phyloP scores from a whole-genome alignment of 2,888 invertebrate species.

The Polydrusus cervinus region DNA sequence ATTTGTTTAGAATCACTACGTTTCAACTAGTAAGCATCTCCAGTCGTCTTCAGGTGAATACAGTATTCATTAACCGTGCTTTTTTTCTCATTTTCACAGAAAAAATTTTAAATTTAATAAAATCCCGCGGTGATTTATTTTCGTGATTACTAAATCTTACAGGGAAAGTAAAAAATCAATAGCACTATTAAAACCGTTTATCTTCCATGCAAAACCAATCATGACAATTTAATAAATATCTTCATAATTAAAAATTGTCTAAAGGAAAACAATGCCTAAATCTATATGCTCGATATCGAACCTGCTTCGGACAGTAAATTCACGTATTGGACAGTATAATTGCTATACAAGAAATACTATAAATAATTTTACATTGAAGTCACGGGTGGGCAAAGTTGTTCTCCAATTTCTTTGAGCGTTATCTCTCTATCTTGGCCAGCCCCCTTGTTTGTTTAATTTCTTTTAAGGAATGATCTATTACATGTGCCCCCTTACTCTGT shows the following conservation, averaged over 20 bases:
- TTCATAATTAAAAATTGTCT: slow-evolving; percentile 54
- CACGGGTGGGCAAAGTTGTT: slow-evolving; percentile 68
- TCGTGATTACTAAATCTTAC: too few relatives aligned
- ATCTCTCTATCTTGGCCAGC: slow-evolving; percentile 65
- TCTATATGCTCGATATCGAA: slow-evolving; percentile 34
- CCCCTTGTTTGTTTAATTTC: slow-evolving; percentile 68
- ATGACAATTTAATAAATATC: slow-evolving; percentile 52
- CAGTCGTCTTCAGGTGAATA: too few relatives aligned
- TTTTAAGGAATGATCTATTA: slow-evolving; percentile 35
- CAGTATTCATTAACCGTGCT: too few relatives aligned
- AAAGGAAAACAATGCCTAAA: slow-evolving; percentile 47
- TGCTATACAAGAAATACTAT: slow-evolving; percentile 42
- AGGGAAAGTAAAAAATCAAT: background rate
- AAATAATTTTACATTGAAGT: slow-evolving; percentile 54
- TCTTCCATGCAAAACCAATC: slow-evolving; percentile 11
- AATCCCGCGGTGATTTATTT: too few relatives aligned
- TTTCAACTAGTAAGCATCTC: too few relatives aligned
- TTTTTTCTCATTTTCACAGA: too few relatives aligned
- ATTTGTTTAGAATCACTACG: too few relatives aligned
- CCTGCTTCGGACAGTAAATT: slow-evolving; percentile 45
- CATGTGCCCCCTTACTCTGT: slow-evolving; percentile 43
- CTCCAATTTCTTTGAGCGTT: slow-evolving; percentile 67
- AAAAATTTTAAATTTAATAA: too few relatives aligned
- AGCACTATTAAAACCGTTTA: slow-evolving; percentile 23
- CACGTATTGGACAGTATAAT: slow-evolving; percentile 48